These are phyloP conservation scores for Watsonalla binaria DNA, from an alignment of 2,888 invertebrate genomes.

Conservation along the genomic window DNA sequence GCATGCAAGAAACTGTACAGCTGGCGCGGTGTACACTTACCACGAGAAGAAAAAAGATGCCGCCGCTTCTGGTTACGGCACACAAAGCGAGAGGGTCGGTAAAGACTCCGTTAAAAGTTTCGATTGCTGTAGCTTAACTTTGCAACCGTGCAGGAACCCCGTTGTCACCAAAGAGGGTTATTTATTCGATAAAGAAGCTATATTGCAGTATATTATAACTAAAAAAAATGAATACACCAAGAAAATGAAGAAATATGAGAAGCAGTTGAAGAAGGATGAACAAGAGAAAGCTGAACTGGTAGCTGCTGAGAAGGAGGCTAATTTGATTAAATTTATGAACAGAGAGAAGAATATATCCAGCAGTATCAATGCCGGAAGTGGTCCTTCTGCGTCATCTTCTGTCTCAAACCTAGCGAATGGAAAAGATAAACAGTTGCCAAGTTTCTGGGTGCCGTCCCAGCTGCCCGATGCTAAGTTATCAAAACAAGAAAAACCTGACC, in stretches of 20 bases:
- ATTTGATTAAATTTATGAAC: constrained; percentile 88
- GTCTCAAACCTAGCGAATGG: constrained; percentile 89
- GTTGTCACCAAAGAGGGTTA: constrained; percentile 92
- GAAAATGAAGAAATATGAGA: constrained; percentile 95
- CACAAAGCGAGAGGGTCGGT: constrained; percentile 90
- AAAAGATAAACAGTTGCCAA: constrained; percentile 90
- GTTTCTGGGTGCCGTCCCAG: constrained; percentile 98
- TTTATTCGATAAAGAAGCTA: constrained; percentile 97
- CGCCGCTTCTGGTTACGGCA: constrained; percentile 95
- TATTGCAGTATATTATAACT: constrained; percentile 95
- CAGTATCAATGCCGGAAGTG: constrained; percentile 27
- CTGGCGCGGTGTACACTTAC: constrained; percentile 98
- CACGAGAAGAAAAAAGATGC: constrained; percentile 98
- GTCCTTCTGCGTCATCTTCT: constrained; percentile 59
- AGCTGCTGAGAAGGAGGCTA: constrained; percentile 85
- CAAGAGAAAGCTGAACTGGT: constrained; percentile 83
- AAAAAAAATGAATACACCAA: constrained; percentile 95
- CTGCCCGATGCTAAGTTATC: constrained; percentile 89
- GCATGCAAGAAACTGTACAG: constrained; percentile 98
- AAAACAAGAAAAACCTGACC: constrained; percentile 69
- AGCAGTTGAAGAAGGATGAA: constrained; percentile 87
- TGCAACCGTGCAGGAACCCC: constrained; percentile 97
- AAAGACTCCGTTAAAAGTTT: constrained; percentile 96
- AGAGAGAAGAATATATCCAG: constrained; percentile 88
- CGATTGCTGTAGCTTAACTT: constrained; percentile 97